Percentiles rank a stretch among this genome's conserved stretches.
Evolutionary conservation across 2,113 vertebrate genomes (phyloP).

Genomic region (Centropus unirufus): DNA sequence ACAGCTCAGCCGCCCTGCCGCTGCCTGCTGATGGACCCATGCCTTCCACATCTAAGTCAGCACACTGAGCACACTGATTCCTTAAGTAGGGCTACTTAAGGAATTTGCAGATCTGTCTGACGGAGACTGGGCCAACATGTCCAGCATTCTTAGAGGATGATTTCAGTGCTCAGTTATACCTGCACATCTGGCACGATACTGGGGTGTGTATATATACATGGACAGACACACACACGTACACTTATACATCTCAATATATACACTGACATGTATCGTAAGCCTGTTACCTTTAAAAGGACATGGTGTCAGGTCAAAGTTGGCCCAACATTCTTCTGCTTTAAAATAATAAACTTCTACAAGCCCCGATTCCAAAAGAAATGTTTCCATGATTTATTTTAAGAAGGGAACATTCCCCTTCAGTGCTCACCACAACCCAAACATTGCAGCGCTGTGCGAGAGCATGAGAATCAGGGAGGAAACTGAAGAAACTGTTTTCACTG

Average conservation of each 20-base stretch:
- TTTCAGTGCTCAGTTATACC: background rate
- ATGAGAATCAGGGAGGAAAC: slow-evolving; percentile 47
- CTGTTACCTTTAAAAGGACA: background rate
- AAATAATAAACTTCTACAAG: slow-evolving; percentile 24
- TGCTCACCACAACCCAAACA: slow-evolving; percentile 62
- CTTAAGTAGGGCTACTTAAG: background rate
- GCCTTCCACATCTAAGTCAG: background rate
- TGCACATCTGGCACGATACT: background rate
- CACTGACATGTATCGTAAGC: background rate
- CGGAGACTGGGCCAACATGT: background rate
- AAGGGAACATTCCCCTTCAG: slow-evolving; percentile 65
- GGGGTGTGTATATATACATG: accelerated
- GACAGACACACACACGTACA: accelerated
- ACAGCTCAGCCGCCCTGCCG: background rate
- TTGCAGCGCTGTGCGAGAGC: slow-evolving; percentile 35
- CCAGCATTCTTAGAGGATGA: background rate
- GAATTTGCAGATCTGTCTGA: background rate
- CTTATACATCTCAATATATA: background rate
- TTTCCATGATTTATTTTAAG: slow-evolving; percentile 70
- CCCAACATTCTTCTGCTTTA: background rate
- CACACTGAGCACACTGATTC: background rate
- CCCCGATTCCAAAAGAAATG: slow-evolving; percentile 55
- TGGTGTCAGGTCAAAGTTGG: slow-evolving; percentile 14
- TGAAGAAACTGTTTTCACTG: slow-evolving; percentile 42
- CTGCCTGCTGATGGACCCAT: accelerated